These are phyloP conservation scores for Conus ventricosus DNA, from an alignment of 1,140 invertebrate species.

Conservation along the genomic window DNA sequence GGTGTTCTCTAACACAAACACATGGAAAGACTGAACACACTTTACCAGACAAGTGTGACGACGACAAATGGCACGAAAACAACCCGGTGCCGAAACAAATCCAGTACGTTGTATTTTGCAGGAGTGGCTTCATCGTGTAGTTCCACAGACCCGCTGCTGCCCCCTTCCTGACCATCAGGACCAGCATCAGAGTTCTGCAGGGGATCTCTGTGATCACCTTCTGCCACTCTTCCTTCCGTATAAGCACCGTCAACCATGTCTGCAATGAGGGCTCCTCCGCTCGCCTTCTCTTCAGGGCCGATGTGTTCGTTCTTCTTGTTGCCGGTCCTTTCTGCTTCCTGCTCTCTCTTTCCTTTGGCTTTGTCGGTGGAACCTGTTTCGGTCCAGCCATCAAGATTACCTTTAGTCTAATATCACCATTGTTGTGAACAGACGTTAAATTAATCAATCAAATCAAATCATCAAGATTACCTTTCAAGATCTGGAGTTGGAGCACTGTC, in stretches of 20 bases:
- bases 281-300: not conserved
- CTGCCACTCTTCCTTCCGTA: not conserved
- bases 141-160: not conserved
- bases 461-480: not conserved
- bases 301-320: not conserved
- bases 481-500: not conserved
- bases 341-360: not conserved
- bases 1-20: too few species aligned
- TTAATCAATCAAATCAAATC: too few species aligned
- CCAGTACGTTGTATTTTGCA: slow-evolving; percentile 21
- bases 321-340: not conserved
- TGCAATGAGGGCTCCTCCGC: not conserved
- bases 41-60: slow-evolving; percentile 25
- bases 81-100: slow-evolving; percentile 16
- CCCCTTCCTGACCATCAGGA: not conserved
- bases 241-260: not conserved
- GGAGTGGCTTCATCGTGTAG: not conserved
- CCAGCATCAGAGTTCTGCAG: not conserved
- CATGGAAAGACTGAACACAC: too few species aligned
- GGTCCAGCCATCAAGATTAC: not conserved
- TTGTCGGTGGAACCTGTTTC: not conserved
- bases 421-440: too few species aligned
- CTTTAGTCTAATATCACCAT: too few species aligned
- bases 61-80: slow-evolving; percentile 21
- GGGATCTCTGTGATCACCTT: not conserved